Conservation (phyloP, 2,797 vertebrate species). For the Dryobates pubescens region DNA sequence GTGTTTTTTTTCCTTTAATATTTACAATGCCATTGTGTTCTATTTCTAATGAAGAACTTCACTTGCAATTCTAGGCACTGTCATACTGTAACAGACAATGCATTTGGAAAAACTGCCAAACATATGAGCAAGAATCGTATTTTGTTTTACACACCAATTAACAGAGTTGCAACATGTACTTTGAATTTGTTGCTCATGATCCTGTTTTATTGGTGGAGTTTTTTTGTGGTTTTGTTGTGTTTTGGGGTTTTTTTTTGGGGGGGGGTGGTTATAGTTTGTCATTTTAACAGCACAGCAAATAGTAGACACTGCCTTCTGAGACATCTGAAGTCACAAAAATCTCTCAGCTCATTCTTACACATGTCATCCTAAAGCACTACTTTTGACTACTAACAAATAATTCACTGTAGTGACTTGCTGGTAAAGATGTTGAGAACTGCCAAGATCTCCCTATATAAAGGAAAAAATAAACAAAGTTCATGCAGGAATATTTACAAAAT, state of each 20-base stretch:
- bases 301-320: background rate
- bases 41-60: constrained; percentile 11
- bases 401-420: background rate
- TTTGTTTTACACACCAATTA: background rate
- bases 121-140: background rate
- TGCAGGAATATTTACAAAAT: constrained; percentile 1
- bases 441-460: background rate
- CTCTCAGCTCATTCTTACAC: background rate
- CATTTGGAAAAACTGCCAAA: background rate
- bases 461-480: constrained; percentile 6
- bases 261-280: background rate
- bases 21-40: constrained; percentile 53
- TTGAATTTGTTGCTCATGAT: background rate
- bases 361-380: background rate
- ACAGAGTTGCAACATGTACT: background rate
- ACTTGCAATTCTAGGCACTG: background rate
- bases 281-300: background rate
- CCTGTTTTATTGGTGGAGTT: background rate
- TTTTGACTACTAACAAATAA: background rate
- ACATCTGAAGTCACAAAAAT: background rate
- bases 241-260: too few species aligned
- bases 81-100: background rate
- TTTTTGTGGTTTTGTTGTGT: too few species aligned
- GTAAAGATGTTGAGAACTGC: background rate
- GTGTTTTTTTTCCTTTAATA: background rate